phyloP scores from a whole-genome alignment of 2,113 vertebrate species.

The Dicrurus megarhynchus region DNA sequence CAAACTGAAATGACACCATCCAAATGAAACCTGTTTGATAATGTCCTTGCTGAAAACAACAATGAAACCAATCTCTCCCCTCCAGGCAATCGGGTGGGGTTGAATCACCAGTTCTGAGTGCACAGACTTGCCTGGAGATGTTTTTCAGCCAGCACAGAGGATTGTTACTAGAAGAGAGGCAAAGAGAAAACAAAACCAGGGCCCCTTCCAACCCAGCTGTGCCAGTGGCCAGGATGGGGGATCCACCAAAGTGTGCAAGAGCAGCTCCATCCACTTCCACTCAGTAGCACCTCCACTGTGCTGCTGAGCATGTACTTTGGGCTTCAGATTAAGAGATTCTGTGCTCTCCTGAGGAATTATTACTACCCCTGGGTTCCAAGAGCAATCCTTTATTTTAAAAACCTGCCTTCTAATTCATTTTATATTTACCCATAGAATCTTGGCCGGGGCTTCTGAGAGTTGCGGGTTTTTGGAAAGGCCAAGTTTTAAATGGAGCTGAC shows the following conservation, averaged over 20 bases:
- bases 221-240: not conserved
- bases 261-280: not conserved
- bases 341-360: not conserved
- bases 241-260: not conserved
- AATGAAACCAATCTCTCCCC: not conserved
- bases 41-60: not conserved
- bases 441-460: not conserved
- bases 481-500: conserved; percentile 45
- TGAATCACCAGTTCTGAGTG: not conserved
- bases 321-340: not conserved
- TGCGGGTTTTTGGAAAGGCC: not conserved
- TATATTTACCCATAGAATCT: conserved; percentile 24
- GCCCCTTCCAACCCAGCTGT: not conserved
- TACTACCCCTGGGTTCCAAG: not conserved
- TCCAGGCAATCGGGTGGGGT: not conserved
- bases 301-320: not conserved
- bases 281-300: accelerated
- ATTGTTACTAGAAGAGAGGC: not conserved
- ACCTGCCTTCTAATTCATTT: conserved; percentile 15
- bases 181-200: not conserved
- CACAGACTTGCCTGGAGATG: not conserved
- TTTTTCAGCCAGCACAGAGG: not conserved
- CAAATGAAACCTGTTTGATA: conserved; percentile 7
- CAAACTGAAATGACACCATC: not conserved
- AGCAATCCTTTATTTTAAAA: conserved; percentile 41